phyloP scores from a whole-genome alignment of 2,797 vertebrate genomes.

The Enteromius anoplus region DNA sequence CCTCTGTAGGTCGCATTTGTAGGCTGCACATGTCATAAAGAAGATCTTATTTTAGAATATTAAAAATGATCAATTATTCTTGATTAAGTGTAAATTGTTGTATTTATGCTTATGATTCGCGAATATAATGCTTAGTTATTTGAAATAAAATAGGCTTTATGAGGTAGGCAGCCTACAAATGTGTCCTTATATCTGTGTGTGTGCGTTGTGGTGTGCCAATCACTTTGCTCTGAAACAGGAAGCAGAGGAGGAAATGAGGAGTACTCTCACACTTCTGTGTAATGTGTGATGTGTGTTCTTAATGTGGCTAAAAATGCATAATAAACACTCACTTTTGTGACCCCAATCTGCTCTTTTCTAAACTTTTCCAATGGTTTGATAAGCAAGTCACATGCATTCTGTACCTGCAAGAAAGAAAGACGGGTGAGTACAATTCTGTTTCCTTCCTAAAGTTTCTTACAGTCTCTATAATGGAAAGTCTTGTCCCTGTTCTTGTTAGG shows the following conservation, averaged over 20 bases:
- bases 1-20: too few relatives aligned
- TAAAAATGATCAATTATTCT: too few relatives aligned
- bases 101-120: too few relatives aligned
- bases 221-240: background rate
- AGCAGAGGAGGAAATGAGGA: background rate
- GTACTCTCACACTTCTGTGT: background rate
- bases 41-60: too few relatives aligned
- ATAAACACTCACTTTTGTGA: constrained; percentile 87
- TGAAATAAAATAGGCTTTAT: too few relatives aligned
- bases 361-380: constrained; percentile 97
- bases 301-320: constrained; percentile 7
- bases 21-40: too few relatives aligned
- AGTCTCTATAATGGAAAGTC: background rate
- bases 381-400: constrained; percentile 94
- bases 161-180: too few relatives aligned
- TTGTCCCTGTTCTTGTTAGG: background rate
- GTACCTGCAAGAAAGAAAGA: constrained; percentile 78
- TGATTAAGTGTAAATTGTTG: too few relatives aligned
- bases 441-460: background rate
- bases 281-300: background rate
- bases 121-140: too few relatives aligned
- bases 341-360: constrained; percentile 92
- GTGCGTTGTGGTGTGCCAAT: background rate
- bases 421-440: background rate
- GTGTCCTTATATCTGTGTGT: too few relatives aligned